A percentile compares a stretch with the other conserved stretches of the same genome.
phyloP scores from a whole-genome alignment of 2,888 invertebrate species.

The Galeruca laticollis region DNA sequence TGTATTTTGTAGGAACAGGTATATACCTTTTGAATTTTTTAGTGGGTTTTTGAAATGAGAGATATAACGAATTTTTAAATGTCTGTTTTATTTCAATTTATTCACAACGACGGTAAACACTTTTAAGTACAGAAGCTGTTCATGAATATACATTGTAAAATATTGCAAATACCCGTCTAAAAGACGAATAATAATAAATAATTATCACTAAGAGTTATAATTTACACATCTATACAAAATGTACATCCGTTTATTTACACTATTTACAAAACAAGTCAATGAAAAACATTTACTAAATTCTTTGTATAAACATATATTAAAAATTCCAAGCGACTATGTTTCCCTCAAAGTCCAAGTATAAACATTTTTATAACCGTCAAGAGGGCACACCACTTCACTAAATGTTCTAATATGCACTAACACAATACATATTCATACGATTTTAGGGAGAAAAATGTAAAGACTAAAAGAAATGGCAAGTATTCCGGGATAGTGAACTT shows the following conservation, averaged over 20 bases:
- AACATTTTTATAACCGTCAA: too few species aligned
- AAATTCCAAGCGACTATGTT: too few species aligned
- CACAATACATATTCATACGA: too few species aligned
- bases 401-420: too few species aligned
- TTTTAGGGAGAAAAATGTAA: too few species aligned
- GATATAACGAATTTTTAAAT: constrained; percentile 14
- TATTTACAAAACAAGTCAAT: constrained; percentile 38
- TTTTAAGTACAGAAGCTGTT: constrained; percentile 60
- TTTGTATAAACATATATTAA: too few species aligned
- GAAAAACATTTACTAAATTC: neutral
- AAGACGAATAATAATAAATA: constrained; percentile 59
- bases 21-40: too few species aligned
- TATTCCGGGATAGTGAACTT: too few species aligned
- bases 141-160: constrained; percentile 59
- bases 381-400: too few species aligned
- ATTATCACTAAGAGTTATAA: constrained; percentile 52
- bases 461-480: too few species aligned
- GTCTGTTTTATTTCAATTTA: constrained; percentile 48
- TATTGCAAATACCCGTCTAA: constrained; percentile 65
- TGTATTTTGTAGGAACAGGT: too few species aligned
- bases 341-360: too few species aligned
- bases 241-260: constrained; percentile 13
- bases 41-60: neutral
- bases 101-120: constrained; percentile 62
- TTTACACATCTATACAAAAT: constrained; percentile 50